Conservation (phyloP, 2,797 vertebrate genomes). For the Iguana delicatissima region DNA sequence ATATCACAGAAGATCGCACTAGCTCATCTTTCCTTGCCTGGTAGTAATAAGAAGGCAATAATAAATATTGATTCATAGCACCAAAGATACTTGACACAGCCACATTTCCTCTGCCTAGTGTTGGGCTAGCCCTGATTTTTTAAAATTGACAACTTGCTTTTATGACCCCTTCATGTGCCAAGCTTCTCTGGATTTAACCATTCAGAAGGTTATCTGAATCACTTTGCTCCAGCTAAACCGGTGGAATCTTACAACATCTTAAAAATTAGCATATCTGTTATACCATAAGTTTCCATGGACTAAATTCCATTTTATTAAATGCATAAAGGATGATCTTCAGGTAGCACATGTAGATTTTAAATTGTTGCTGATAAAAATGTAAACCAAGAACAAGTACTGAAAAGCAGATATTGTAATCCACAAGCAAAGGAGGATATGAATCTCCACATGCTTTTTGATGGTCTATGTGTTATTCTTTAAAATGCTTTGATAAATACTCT, state of each 20-base stretch:
- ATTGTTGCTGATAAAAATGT: not conserved
- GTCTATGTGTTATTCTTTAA: no score
- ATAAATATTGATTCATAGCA: not conserved
- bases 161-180: not conserved
- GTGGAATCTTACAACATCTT: not conserved
- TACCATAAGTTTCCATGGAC: not conserved
- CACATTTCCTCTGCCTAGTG: not conserved
- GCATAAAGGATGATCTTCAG: not conserved
- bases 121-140: not conserved
- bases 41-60: not conserved
- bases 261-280: not conserved
- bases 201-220: not conserved
- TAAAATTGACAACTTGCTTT: not conserved
- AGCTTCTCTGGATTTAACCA: not conserved
- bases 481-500: no score
- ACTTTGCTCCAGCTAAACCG: not conserved
- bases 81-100: not conserved
- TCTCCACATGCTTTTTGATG: no score
- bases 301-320: not conserved
- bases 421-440: no score
- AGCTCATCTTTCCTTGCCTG: not conserved
- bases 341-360: not conserved
- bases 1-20: not conserved
- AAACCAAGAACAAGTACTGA: no score
- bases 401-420: no score